Percentiles rank a stretch among this genome's conserved stretches.
Conservation (phyloP, 2,113 vertebrate genomes). For the Silurus meridionalis region DNA sequence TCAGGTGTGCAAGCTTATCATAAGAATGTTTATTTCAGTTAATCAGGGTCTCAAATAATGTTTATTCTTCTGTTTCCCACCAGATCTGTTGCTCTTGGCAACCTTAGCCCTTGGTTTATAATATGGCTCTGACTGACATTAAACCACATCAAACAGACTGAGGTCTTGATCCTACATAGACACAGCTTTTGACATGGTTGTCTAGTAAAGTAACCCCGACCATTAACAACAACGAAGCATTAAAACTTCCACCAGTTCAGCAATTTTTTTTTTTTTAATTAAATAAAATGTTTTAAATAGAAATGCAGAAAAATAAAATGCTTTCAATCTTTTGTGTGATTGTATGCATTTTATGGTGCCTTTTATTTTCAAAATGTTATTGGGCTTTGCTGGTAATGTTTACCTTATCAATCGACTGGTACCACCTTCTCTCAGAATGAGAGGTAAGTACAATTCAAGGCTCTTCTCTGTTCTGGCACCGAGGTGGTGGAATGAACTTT, state of each 20-base stretch:
- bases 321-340: background rate
- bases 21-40: background rate
- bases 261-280: background rate
- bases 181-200: background rate
- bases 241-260: background rate
- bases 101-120: background rate
- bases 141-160: background rate
- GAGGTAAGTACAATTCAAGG: too few relatives aligned
- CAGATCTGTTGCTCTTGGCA: background rate
- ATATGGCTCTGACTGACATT: background rate
- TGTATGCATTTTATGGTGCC: background rate
- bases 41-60: background rate
- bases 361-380: background rate
- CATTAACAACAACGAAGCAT: background rate
- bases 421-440: too few relatives aligned
- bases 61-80: background rate
- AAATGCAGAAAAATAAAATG: background rate
- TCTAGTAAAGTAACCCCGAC: background rate
- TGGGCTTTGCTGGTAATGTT: background rate
- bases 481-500: too few relatives aligned
- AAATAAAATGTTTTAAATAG: background rate
- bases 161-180: background rate
- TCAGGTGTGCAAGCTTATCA: background rate
- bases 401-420: background rate
- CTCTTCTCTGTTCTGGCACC: too few relatives aligned